Base-by-base conservation (phyloP, 2,888 invertebrate species). In the Cryptocheilus praepositus region DNA sequence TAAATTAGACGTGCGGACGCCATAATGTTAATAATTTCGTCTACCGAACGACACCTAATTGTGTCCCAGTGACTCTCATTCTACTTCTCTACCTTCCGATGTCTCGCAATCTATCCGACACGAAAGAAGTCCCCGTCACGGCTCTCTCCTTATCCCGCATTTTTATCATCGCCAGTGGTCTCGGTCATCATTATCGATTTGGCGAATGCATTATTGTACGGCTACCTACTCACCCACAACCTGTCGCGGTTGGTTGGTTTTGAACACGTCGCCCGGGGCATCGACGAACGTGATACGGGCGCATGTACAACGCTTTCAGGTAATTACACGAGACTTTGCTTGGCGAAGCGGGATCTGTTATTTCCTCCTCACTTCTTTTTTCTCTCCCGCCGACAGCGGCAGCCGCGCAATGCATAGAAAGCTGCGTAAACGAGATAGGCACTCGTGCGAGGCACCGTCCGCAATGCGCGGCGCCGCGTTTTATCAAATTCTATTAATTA, bases 381-480 rank as follows among this genome's bases (percentile, higher is more conserved):
- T 62, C 60, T 46, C 36, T 11, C 62, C 64, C 45, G 4, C 53
- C 51, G 44, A 15, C 28, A 43, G 36, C 51, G 11, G 44, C 36
- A 15, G 44, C 18, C 36, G 56, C 16, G 57, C 36, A 36, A 5
- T 36, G 70, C 65, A 70, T 61, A 68, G 60, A 57, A 68, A 70
- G 58, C 68, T 70, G 73, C 61, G 71, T 54, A 78, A 74, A 78
- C 75, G 68, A 78, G 73, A 75, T 28, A 54, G 46, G 60, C 60
- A 52, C 18, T 44, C 15, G 53, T n/a, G 44, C 44, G 25, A 36
- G 36, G 36, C 36, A 36, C 11, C 36, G 36, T 4, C 7, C 36
- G 36, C 36, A 11, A 56, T 56, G 28, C 4, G 36, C 25, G 43
- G 15, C n/a, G 5, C 4, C 15, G 43, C 21, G 36, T 36, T 36